Evolutionary conservation across 2,888 invertebrate genomes (phyloP).

Genomic region (Diplazon laetatorius): DNA sequence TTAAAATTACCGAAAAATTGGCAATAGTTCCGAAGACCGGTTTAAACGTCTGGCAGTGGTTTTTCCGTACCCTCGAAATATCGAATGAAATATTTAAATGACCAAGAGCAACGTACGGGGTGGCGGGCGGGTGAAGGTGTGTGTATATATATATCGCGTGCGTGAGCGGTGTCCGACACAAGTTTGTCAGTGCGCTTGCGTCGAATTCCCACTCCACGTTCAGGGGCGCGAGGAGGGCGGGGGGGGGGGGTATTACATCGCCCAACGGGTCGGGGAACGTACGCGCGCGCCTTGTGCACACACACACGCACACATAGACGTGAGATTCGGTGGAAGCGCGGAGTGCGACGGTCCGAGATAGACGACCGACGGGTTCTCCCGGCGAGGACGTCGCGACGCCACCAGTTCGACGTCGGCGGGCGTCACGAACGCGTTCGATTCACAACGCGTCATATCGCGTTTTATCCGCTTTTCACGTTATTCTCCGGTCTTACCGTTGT

Average conservation of each 20-base stretch:
- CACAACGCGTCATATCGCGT: conserved; percentile 38
- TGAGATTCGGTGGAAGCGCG: conserved; percentile 26
- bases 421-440: conserved; percentile 68
- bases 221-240: conserved; percentile 10
- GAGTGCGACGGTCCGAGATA: conserved; percentile 55
- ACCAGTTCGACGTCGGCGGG: conserved; percentile 76
- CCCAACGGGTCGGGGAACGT: no score
- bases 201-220: conserved; percentile 55
- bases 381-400: conserved; percentile 77
- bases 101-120: no score
- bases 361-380: conserved; percentile 65
- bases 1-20: no score
- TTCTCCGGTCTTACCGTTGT: no score
- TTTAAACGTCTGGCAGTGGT: background rate
- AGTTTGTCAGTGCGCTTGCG: conserved; percentile 70
- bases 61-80: conserved; percentile 66
- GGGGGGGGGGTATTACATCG: no score
- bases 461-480: background rate
- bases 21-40: no score
- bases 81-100: conserved; percentile 69
- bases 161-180: conserved; percentile 32
- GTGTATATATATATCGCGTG: background rate
- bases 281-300: conserved; percentile 5
- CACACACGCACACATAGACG: conserved; percentile 4
- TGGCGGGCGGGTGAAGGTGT: background rate